Conservation (phyloP, 2,888 invertebrate genomes). For the Idaea dimidiata region DNA sequence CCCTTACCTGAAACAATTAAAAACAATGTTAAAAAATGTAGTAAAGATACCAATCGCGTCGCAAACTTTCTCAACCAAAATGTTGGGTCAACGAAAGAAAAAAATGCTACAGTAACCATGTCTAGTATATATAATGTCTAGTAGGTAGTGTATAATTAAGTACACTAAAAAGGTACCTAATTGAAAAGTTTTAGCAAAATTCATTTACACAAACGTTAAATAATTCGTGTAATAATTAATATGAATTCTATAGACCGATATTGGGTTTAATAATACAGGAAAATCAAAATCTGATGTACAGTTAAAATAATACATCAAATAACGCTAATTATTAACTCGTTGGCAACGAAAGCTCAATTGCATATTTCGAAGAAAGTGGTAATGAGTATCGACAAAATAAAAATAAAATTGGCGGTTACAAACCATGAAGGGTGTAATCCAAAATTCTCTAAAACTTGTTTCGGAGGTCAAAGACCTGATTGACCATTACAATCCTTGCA, state of each 20-base stretch:
- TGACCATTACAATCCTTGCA: constrained; percentile 63
- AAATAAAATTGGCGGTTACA: constrained; percentile 26
- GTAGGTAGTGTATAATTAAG: too few species aligned
- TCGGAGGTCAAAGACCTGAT: constrained; percentile 60
- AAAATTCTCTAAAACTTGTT: constrained; percentile 53
- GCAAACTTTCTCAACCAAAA: not conserved
- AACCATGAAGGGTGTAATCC: constrained; percentile 40
- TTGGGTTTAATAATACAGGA: too few species aligned
- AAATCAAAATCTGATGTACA: too few species aligned
- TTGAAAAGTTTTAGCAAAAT: too few species aligned
- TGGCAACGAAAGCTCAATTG: not conserved
- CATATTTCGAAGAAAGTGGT: constrained; percentile 28
- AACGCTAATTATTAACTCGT: not conserved
- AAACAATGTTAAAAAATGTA: not conserved
- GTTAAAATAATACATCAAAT: too few species aligned
- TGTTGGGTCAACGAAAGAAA: too few species aligned
- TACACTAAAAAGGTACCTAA: too few species aligned
- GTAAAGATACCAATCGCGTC: not conserved
- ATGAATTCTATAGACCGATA: too few species aligned
- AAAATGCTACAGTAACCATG: too few species aligned
- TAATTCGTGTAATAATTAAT: too few species aligned
- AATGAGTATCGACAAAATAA: constrained; percentile 20
- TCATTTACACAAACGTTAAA: too few species aligned
- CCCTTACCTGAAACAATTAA: constrained; percentile 26
- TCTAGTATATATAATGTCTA: too few species aligned